Evolutionary conservation across 2,113 vertebrate species (phyloP), one percentile per base, ranked within the genome.

Genomic region (Megaleporinus macrocephalus): DNA sequence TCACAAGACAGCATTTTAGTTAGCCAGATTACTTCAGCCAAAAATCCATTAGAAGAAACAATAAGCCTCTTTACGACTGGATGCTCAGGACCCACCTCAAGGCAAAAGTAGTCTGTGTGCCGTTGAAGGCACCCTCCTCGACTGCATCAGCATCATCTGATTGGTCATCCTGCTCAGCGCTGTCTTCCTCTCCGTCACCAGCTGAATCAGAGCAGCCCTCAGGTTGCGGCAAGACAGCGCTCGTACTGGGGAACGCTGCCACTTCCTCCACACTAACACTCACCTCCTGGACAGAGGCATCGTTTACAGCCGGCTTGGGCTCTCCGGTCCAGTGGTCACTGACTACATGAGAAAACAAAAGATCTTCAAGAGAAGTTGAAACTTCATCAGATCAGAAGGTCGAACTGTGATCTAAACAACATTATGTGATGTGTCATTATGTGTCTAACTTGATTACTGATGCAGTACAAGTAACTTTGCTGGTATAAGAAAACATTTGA

Each of bases 271-370:
- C 87, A 83, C 89, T 92, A 59, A 90, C 90, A 72, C 89, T 91
- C 1, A 92, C 86, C 81, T 94, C 94, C 7, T 85, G 87, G 47
- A 91, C 78, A 30, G 91, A 92, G 0, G 91, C 90, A 66, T 95
- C 91, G 0, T 63, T 89, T 0, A 74, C 20, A 12, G 85, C 65
- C 10, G 89, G 86, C 76, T 93, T 94, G 81, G 87, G 91, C 89
- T 95, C 92, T 88, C 90, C 94, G 0, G 90, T 90, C 95, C 94
- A 95, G 86, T 95, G 93, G 89, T 96, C 95, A 1, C 93, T 95
- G 92, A 96, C 95, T 94, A 93, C 91, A 89, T 94, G 91, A 90
- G 91, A 92, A 83, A 90, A 83, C 80, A 93, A 90, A 88, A 94
- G 92, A 92, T 93, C 93, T 94, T 91, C 89, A 92, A 92, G 87